These are phyloP conservation scores for Hypanus sabinus DNA, from an alignment of 2,113 vertebrate genomes.

Conservation along the genomic window DNA sequence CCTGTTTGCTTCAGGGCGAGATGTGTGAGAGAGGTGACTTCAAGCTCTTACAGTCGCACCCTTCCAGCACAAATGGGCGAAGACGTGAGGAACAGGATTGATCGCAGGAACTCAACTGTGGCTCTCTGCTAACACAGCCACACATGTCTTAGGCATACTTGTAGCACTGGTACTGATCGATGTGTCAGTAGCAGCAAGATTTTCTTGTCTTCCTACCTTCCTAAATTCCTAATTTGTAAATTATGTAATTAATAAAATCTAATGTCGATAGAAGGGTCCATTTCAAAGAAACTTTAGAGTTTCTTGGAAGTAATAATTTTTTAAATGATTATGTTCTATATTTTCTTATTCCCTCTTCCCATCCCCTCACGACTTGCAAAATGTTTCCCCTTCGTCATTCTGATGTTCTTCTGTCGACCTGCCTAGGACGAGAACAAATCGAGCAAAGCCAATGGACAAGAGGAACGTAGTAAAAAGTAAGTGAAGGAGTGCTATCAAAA, in stretches of 20 bases:
- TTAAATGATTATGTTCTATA: conserved; percentile 60
- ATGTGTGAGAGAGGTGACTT: conserved; percentile 99
- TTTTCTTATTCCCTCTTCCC: conserved; percentile 91
- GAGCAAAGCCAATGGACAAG: conserved; percentile 81
- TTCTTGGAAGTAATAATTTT: conserved; percentile 48
- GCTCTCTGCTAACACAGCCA: conserved; percentile 82
- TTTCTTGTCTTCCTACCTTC: conserved; percentile 29
- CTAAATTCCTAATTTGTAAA: conserved; percentile 33
- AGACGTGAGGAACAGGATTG: conserved; percentile 98
- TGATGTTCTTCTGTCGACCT: conserved; percentile 98
- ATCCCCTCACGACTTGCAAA: conserved; percentile 91
- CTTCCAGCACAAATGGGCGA: conserved; percentile 94
- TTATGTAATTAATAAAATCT: conserved; percentile 26
- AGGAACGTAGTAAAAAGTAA: conserved; percentile 89
- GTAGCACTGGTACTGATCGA: conserved; percentile 80
- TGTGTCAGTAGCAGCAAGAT: conserved; percentile 57
- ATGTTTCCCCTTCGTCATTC: conserved; percentile 94
- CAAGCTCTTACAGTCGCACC: conserved; percentile 97
- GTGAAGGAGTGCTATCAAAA: conserved; percentile 42
- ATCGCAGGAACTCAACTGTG: conserved; percentile 95
- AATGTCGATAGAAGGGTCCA: conserved; percentile 36
- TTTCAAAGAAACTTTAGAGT: conserved; percentile 37
- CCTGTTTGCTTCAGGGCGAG: conserved; percentile 99
- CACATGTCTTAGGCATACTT: conserved; percentile 89
- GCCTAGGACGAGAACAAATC: conserved; percentile 95